Base-by-base conservation (phyloP, 2,797 vertebrate genomes). In the Australoheros facetus region DNA sequence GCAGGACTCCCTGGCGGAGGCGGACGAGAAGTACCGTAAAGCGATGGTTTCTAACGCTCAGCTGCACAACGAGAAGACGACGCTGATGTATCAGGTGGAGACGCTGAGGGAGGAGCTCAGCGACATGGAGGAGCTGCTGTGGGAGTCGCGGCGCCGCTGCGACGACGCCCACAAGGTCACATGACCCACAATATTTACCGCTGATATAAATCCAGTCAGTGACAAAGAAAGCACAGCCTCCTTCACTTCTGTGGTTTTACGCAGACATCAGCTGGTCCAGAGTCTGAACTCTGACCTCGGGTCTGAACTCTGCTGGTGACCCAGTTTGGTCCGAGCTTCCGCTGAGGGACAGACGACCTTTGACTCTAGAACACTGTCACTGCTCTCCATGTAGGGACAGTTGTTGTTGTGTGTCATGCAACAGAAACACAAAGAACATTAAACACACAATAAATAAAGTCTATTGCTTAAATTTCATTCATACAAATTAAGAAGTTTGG, bases 31-130 rank as follows among this genome's bases (percentile, higher is more conserved):
- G 14, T 98, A 98, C 26, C 97, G 96, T 14, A 96, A 96, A 78
- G 97, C 97, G 4, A 98, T 99, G 97, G 96, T 98, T 10, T 97
- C 97, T 57, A 99, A 97, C 2, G 97, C 97, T 48, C 98, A 98
- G 82, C 94, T 99, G 2, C 97, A 99, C 95, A 99, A 98, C 14
- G 97, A 98, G 64, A 99, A 98, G 93, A 95, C 94, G 0, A 95
- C 97, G 66, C 95, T 98, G 84, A 97, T 98, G 96, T 99, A 97
- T 88, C 97, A 99, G 93, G 97, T 98, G 7, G 98, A 99, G 69
- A 96, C 96, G 0, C 92, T 99, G 23, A 96, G 95, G 84, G 98
- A 99, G 83, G 95, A 94, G 0, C 90, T 99, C 17, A 84, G 96
- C 8, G 96, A 97, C 87, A 81, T 97, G 26, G 98, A 99, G 83